Evolutionary conservation across 2,888 invertebrate species (phyloP), one percentile per base, ranked within the genome.

Genomic region (Blera fallax): DNA sequence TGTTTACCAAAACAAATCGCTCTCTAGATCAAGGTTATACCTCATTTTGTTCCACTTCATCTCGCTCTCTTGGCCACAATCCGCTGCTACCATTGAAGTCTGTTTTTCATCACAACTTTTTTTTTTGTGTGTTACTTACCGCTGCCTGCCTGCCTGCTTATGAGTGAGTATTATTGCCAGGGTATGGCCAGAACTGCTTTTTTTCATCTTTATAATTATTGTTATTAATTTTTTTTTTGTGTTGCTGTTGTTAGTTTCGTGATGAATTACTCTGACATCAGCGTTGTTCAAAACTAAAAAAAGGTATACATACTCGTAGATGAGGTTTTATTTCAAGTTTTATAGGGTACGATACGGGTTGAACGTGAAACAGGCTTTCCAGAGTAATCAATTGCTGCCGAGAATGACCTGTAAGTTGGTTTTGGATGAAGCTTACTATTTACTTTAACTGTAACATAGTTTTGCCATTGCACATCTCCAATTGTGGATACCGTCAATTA

Each of bases 21-120:
- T 80, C 80, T 84, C 65, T 84, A 80, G 84, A 80, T 85, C 84
- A 85, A 85, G 84, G 84, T 80, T 80, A 65, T 18, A 80, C 56
- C 50, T 40, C 34, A 76, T 84, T 80, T 80, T 69, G 70, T 76
- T 78, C 62, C 62, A 73, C 54, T 79, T 84, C 56, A 64, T 50
- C 43, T 58, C 16, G 37, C 45, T 14, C 50, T 48, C 65, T 52
- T 67, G 82, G 10, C 48, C 37, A 34, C 40, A 48, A 65, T 45
- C 32, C 10, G 24, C 27, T 37, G 24, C 56, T 37, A 32, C 45
- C 7, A 5, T 40, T 45, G 64, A 77, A 43, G 21, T 52, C 43
- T 69, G 60, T 60, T 77, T 69, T 62, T 54, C 40, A 50, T 52
- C 62, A 0, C 27, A 32, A 34, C 24, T 40, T 14, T 43, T 45